Evolutionary conservation across 1,140 invertebrate genomes (phyloP).

Genomic region (Drosophila parabipectinata): DNA sequence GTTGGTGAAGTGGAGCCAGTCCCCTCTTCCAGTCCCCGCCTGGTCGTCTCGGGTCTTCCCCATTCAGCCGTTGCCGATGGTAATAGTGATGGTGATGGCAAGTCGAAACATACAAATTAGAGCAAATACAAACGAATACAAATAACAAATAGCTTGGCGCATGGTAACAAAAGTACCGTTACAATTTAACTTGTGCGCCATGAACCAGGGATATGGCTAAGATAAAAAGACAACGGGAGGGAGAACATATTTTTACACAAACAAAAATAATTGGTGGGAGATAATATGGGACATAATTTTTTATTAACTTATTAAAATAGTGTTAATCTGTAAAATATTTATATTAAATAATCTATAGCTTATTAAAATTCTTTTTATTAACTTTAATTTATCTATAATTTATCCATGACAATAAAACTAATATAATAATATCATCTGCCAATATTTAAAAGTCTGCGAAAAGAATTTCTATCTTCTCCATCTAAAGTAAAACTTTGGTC

Average conservation of each 20-base stretch:
- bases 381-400: too few species aligned
- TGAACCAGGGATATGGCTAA: conserved; percentile 15
- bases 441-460: too few species aligned
- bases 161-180: conserved; percentile 79
- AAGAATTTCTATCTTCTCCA: neutral
- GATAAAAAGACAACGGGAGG: neutral
- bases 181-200: conserved; percentile 55
- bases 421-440: too few species aligned
- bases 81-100: conserved; percentile 1
- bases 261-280: conserved; percentile 12
- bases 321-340: too few species aligned
- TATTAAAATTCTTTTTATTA: too few species aligned
- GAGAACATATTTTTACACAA: conserved; percentile 35
- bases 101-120: conserved; percentile 73
- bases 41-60: neutral
- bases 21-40: neutral
- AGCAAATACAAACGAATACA: conserved; percentile 72
- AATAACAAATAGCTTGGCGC: conserved; percentile 74
- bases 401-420: too few species aligned
- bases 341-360: too few species aligned
- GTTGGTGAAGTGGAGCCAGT: neutral
- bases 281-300: too few species aligned
- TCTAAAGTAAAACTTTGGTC: neutral
- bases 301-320: too few species aligned
- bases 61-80: conserved; percentile 2